Percentiles rank a stretch among this genome's conserved stretches.
Evolutionary conservation across 2,797 vertebrate genomes (phyloP).

Genomic region (Chiloscyllium punctatum): DNA sequence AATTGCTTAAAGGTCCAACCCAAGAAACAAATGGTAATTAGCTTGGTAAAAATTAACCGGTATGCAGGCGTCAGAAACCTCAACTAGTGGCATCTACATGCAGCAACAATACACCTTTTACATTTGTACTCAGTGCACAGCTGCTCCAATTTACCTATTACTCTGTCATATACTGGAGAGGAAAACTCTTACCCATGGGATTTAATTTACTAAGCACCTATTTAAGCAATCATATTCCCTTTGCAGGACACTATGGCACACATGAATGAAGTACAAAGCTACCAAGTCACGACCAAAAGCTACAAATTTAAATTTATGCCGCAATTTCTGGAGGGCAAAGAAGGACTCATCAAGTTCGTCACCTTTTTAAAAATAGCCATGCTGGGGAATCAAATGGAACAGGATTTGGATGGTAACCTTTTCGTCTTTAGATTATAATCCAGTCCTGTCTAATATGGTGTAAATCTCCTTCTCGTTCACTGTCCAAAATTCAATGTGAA

Average conservation of each 20-base stretch:
- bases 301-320: not conserved
- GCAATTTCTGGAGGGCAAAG: not conserved
- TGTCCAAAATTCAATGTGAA: not conserved
- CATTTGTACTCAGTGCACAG: not conserved
- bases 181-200: not conserved
- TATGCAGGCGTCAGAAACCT: not conserved
- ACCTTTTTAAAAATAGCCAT: not conserved
- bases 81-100: not conserved
- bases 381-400: not conserved
- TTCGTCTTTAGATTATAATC: not conserved
- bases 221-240: not conserved
- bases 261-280: not conserved
- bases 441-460: not conserved
- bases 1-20: not conserved
- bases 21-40: not conserved
- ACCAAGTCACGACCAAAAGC: not conserved
- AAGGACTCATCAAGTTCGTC: not conserved
- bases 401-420: not conserved
- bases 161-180: not conserved
- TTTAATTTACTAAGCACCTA: not conserved
- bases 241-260: not conserved
- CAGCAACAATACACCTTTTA: not conserved
- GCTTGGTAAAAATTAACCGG: slow-evolving; percentile 1
- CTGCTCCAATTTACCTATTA: not conserved
- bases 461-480: not conserved